phyloP scores from a whole-genome alignment of 2,113 vertebrate genomes.

The Pampusana beccarii region DNA sequence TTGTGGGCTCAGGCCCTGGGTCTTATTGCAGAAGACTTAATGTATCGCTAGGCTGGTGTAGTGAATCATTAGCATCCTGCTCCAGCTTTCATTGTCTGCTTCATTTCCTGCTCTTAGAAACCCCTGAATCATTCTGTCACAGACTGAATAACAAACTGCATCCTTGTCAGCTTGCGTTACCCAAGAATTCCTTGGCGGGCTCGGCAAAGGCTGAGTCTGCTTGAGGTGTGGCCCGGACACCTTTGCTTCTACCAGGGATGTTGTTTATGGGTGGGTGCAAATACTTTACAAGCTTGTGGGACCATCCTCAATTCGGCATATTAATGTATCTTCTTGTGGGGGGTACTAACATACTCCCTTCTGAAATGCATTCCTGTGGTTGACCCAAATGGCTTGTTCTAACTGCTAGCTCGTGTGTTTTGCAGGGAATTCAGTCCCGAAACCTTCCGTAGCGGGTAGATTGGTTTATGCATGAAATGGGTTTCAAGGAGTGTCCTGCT shows the following conservation, averaged over 20 bases:
- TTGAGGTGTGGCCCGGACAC: not conserved
- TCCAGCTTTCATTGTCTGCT: conserved; percentile 69
- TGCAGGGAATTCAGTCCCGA: conserved; percentile 18
- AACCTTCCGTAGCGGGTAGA: not conserved
- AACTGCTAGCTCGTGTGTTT: not conserved
- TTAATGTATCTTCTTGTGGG: not conserved
- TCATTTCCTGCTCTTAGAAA: conserved; percentile 69
- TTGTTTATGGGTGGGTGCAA: not conserved
- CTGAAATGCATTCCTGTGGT: conserved; percentile 38
- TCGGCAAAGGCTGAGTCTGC: not conserved
- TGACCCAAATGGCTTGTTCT: not conserved
- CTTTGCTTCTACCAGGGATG: not conserved
- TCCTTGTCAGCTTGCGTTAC: conserved; percentile 31
- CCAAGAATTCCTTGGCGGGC: conserved; percentile 37
- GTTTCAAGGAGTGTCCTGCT: conserved; percentile 8
- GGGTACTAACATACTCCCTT: not conserved
- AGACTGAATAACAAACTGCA: conserved; percentile 43
- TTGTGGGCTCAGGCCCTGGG: not conserved
- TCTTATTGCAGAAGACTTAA: conserved; percentile 57
- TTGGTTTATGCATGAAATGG: not conserved
- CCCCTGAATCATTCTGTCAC: conserved; percentile 67
- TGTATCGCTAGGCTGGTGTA: conserved; percentile 44
- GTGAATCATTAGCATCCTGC: conserved; percentile 72
- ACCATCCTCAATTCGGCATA: not conserved
- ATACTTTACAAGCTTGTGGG: not conserved